These are phyloP conservation scores for Azorinus chamasolen DNA, from an alignment of 2,888 invertebrate species.

Conservation along the genomic window DNA sequence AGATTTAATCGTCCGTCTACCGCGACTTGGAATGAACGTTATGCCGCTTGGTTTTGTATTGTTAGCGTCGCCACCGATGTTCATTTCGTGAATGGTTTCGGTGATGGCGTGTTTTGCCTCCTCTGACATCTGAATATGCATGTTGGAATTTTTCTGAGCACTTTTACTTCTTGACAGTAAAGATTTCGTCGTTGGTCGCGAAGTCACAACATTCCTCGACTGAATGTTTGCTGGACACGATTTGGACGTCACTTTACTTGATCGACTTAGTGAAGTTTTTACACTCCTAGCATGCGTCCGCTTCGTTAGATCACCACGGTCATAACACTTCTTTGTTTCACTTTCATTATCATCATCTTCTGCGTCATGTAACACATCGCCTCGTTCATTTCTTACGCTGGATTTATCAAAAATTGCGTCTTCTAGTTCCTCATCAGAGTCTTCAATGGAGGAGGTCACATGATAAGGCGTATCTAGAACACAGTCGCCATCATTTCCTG, in stretches of 20 bases:
- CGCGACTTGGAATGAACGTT: constrained; percentile 42
- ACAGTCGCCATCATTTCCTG: no score
- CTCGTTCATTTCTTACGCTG: not conserved
- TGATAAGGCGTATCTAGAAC: no score
- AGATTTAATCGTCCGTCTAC: constrained; percentile 34
- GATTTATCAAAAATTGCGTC: not conserved
- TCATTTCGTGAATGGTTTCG: constrained; percentile 76
- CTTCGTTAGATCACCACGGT: not conserved
- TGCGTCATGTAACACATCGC: not conserved
- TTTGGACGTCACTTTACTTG: constrained; percentile 66
- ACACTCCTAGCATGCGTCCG: constrained; percentile 28
- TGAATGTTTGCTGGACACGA: constrained; percentile 71
- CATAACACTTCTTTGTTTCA: not conserved
- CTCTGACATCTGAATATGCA: constrained; percentile 77
- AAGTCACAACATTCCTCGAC: constrained; percentile 20
- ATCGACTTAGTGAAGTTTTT: constrained; percentile 65
- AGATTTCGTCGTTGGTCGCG: constrained; percentile 15
- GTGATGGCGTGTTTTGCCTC: constrained; percentile 79
- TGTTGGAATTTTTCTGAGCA: constrained; percentile 54
- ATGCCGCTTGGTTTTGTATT: constrained; percentile 12
- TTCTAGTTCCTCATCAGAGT: not conserved
- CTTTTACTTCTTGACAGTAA: constrained; percentile 58
- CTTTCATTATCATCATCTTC: not conserved
- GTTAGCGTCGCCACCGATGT: constrained; percentile 19
- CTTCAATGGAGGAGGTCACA: not conserved